Conservation (phyloP, 2,797 vertebrate species). For the Diplodus sargus region DNA sequence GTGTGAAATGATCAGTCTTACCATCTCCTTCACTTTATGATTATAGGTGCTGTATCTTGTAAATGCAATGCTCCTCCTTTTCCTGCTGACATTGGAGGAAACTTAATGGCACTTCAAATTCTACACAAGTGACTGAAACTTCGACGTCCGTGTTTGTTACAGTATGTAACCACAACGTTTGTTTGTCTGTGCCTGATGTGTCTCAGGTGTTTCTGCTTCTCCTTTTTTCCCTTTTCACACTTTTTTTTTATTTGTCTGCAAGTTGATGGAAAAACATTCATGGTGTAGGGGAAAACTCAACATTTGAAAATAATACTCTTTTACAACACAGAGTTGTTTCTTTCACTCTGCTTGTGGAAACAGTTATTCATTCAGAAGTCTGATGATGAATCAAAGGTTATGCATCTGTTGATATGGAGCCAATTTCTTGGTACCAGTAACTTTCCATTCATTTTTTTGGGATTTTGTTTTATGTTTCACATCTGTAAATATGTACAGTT, state of each 20-base stretch:
- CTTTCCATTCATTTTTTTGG: not conserved
- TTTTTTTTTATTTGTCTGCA: not conserved
- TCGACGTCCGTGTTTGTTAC: not conserved
- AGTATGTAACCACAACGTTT: slow-evolving; percentile 24
- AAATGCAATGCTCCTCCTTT: not conserved
- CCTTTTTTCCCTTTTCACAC: not conserved
- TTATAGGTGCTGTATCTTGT: not conserved
- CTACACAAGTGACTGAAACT: slow-evolving; percentile 7
- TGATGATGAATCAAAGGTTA: slow-evolving; percentile 8
- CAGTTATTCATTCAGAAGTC: not conserved
- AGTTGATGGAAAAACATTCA: not conserved
- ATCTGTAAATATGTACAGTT: slow-evolving; percentile 4
- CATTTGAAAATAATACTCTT: not conserved
- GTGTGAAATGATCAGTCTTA: too few relatives aligned
- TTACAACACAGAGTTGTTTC: not conserved
- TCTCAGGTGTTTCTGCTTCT: not conserved
- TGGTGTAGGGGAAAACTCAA: not conserved
- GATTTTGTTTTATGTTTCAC: not conserved
- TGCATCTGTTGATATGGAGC: slow-evolving; percentile 4
- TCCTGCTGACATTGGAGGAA: slow-evolving; percentile 3
- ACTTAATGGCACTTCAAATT: not conserved
- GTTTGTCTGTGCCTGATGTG: not conserved
- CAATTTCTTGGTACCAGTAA: not conserved
- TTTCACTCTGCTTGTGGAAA: not conserved
- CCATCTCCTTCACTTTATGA: not conserved